Percentiles rank a stretch among this genome's conserved stretches.
Conservation (phyloP, 2,888 invertebrate species). For the Acrocera orbiculus region DNA sequence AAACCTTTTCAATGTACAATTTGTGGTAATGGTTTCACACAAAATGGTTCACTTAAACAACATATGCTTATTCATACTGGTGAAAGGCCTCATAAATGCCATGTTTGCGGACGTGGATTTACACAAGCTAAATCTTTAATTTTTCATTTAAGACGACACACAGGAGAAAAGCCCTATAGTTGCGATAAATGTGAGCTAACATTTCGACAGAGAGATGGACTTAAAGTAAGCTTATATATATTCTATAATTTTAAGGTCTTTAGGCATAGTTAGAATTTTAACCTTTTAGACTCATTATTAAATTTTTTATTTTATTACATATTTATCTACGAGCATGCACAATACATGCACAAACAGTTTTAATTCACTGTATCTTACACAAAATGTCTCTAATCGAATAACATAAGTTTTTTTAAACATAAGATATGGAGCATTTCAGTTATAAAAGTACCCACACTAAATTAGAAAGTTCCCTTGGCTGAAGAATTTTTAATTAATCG, state of each 20-base stretch:
- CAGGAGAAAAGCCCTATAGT: conserved; percentile 23
- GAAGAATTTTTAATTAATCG: too few relatives aligned
- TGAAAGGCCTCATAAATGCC: conserved; percentile 21
- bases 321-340: too few relatives aligned
- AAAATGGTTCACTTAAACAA: conserved; percentile 22
- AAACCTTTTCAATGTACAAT: conserved; percentile 19
- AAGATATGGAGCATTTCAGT: too few relatives aligned
- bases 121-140: conserved; percentile 23
- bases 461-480: too few relatives aligned
- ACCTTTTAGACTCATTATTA: neutral
- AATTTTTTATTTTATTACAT: neutral
- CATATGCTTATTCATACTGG: conserved; percentile 24
- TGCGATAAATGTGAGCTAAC: conserved; percentile 21
- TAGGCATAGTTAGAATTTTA: too few relatives aligned
- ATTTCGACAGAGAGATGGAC: conserved; percentile 24
- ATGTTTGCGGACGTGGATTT: conserved; percentile 20
- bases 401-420: too few relatives aligned
- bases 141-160: conserved; percentile 23
- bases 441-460: too few relatives aligned
- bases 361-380: too few relatives aligned
- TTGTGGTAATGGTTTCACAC: conserved; percentile 22
- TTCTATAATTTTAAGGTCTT: too few relatives aligned
- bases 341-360: too few relatives aligned
- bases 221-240: conserved; percentile 17
- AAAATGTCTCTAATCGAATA: too few relatives aligned